Evolutionary conservation across 2,888 invertebrate species (phyloP).

Genomic region (Lacanobia oleracea): DNA sequence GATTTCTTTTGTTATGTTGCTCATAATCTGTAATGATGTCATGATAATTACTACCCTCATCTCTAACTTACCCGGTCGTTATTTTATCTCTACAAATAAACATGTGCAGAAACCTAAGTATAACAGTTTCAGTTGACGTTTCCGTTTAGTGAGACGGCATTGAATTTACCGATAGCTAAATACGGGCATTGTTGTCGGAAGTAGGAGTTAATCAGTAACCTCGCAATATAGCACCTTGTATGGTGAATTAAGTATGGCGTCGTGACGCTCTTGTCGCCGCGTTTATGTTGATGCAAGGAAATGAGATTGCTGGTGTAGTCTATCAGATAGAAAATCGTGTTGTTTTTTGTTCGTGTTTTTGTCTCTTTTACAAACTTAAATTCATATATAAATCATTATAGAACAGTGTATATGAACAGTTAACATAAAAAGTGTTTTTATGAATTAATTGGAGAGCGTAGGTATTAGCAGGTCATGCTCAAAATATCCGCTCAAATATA

Average conservation of each 20-base stretch:
- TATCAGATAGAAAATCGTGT: background rate
- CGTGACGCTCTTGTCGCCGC: slow-evolving; percentile 38
- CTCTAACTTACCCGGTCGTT: background rate
- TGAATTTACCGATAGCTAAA: slow-evolving; percentile 64
- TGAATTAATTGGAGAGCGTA: too few relatives aligned
- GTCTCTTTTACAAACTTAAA: too few relatives aligned
- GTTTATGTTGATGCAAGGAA: slow-evolving; percentile 39
- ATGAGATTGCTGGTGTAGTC: slow-evolving; percentile 10
- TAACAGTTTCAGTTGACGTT: slow-evolving; percentile 40
- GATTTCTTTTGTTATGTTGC: slow-evolving; percentile 23
- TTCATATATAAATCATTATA: too few relatives aligned
- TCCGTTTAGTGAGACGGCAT: slow-evolving; percentile 57
- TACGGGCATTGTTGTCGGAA: slow-evolving; percentile 69
- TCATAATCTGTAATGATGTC: slow-evolving; percentile 40
- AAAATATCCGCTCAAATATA: too few relatives aligned
- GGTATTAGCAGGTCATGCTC: too few relatives aligned
- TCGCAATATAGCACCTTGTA: slow-evolving; percentile 72
- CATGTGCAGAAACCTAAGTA: slow-evolving; percentile 15
- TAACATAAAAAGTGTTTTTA: too few relatives aligned
- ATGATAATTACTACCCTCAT: background rate
- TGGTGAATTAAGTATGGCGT: slow-evolving; percentile 60
- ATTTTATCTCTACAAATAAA: slow-evolving; percentile 5
- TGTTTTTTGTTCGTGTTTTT: background rate
- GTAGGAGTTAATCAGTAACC: slow-evolving; percentile 66
- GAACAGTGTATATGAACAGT: too few relatives aligned